phyloP scores from a whole-genome alignment of 2,113 vertebrate genomes.

The Calyptommatus sinebrachiatus region DNA sequence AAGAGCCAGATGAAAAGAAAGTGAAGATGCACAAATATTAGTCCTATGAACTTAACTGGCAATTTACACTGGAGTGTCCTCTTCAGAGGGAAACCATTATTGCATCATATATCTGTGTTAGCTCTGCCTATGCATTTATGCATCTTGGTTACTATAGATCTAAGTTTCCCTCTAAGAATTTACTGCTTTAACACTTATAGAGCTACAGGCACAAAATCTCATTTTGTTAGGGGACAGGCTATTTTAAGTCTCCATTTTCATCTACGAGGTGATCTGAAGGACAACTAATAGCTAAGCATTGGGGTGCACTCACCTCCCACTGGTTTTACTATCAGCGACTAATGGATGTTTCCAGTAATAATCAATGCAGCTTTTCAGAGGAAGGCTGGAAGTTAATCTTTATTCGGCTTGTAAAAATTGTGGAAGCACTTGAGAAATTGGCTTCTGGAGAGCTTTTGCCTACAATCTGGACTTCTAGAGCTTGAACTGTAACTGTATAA shows the following conservation, averaged over 20 bases:
- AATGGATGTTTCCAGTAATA: neutral
- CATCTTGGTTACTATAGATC: conserved; percentile 20
- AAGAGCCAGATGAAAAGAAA: neutral
- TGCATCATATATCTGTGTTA: neutral
- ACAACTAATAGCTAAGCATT: neutral
- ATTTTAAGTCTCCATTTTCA: conserved; percentile 17
- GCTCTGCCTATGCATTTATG: neutral
- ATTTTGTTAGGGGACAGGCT: neutral
- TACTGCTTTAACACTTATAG: neutral
- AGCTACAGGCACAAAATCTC: too few relatives aligned
- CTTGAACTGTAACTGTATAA: neutral
- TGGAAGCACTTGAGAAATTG: neutral
- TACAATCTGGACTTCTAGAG: neutral
- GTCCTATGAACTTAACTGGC: neutral
- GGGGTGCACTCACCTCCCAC: neutral
- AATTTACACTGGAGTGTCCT: neutral
- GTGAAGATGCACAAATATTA: neutral
- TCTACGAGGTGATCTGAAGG: neutral
- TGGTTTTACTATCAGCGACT: neutral
- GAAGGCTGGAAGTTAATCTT: neutral
- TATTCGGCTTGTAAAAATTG: conserved; percentile 6
- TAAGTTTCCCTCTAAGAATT: neutral
- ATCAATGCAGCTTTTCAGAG: neutral
- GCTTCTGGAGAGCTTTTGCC: neutral
- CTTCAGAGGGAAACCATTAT: neutral